phyloP scores from a whole-genome alignment of 2,113 vertebrate species.

The Epinephelus fuscoguttatus region DNA sequence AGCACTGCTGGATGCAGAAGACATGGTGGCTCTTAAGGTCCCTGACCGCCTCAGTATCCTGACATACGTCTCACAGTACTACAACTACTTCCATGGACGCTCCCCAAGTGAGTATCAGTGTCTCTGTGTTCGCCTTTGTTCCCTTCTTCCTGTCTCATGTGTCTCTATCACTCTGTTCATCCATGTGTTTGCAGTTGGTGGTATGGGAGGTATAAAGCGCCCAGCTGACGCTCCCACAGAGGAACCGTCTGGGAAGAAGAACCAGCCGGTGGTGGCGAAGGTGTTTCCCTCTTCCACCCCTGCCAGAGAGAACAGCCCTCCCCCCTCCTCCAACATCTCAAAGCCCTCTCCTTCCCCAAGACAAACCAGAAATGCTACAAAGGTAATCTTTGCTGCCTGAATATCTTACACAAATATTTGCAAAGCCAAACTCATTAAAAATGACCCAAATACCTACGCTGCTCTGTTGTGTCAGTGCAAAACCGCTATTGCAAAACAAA shows the following conservation, averaged over 20 bases:
- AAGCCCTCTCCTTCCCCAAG: slow-evolving; percentile 49
- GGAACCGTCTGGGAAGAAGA: slow-evolving; percentile 88
- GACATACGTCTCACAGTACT: slow-evolving; percentile 98
- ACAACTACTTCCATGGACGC: slow-evolving; percentile 97
- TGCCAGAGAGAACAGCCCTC: slow-evolving; percentile 71
- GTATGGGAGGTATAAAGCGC: slow-evolving; percentile 91
- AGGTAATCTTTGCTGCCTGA: slow-evolving; percentile 44
- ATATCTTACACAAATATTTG: neutral
- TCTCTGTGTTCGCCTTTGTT: neutral
- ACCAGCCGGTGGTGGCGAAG: slow-evolving; percentile 69
- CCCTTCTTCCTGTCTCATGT: neutral
- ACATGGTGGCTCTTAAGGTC: slow-evolving; percentile 95
- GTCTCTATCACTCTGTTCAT: neutral
- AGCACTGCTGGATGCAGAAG: slow-evolving; percentile 95
- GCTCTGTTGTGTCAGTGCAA: neutral
- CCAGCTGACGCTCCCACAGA: slow-evolving; percentile 79
- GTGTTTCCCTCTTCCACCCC: slow-evolving; percentile 68
- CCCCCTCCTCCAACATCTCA: slow-evolving; percentile 41
- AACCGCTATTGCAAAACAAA: neutral
- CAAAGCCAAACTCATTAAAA: neutral
- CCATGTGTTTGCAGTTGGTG: slow-evolving; percentile 86
- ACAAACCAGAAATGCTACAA: slow-evolving; percentile 30
- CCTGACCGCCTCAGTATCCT: slow-evolving; percentile 97
- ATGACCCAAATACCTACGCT: neutral
- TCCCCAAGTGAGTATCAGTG: slow-evolving; percentile 90